phyloP scores from a whole-genome alignment of 2,797 vertebrate species.

The Ctenopoma kingsleyae region DNA sequence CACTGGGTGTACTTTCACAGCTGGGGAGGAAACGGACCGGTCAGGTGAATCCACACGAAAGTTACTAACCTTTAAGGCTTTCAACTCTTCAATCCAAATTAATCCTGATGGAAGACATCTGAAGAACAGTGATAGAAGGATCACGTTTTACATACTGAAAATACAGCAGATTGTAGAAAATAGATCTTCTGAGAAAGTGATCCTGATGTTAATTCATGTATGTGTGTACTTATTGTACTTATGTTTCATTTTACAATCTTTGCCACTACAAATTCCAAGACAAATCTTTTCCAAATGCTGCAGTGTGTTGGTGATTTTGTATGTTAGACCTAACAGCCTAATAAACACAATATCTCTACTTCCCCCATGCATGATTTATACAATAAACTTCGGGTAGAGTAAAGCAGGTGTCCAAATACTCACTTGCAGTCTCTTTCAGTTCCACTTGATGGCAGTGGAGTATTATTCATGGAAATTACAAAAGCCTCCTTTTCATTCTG shows the following conservation, averaged over 20 bases:
- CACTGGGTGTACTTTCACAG: conserved; percentile 44
- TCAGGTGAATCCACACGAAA: conserved; percentile 71
- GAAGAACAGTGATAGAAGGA: not conserved
- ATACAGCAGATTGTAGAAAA: not conserved
- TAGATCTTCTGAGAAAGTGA: not conserved
- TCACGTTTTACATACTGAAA: not conserved
- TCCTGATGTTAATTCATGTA: not conserved
- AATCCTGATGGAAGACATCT: conserved; percentile 28
- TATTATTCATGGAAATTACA: conserved; percentile 24
- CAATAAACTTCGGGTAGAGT: not conserved
- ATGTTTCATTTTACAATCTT: not conserved
- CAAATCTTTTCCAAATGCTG: not conserved
- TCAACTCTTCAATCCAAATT: conserved; percentile 33
- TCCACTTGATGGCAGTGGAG: conserved; percentile 79
- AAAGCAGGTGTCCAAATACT: not conserved
- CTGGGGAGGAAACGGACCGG: conserved; percentile 62
- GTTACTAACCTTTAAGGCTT: conserved; percentile 39
- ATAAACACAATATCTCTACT: not conserved
- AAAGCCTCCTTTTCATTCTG: conserved; percentile 19
- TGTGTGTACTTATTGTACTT: not conserved
- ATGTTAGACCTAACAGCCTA: not conserved
- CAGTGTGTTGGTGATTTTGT: not conserved
- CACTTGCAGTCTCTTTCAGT: conserved; percentile 6
- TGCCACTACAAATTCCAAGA: not conserved
- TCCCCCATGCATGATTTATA: not conserved